Evolutionary conservation across 2,797 vertebrate genomes (phyloP).

Genomic region (Gymnoscopelus microlampas): DNA sequence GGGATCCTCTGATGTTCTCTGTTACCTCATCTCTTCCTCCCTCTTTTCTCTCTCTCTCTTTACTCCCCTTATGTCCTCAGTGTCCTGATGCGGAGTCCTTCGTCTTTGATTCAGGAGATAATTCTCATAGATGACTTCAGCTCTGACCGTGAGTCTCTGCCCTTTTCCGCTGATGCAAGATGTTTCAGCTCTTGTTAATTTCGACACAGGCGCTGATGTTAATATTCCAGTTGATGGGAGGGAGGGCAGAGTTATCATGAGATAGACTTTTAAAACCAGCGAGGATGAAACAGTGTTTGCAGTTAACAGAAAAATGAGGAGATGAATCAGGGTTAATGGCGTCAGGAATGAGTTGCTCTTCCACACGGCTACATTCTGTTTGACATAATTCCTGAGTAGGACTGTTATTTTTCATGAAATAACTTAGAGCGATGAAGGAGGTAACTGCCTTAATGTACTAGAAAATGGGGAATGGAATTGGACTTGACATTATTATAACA

Average conservation of each 20-base stretch:
- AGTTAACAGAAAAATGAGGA: not conserved
- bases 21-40: not conserved
- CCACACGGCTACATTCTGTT: no score
- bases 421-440: not conserved
- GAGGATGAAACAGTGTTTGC: no score
- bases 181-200: constrained; percentile 2
- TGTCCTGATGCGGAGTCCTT: constrained; percentile 91
- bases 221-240: not conserved
- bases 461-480: constrained; percentile 2
- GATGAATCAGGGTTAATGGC: constrained; percentile 3
- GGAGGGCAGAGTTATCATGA: not conserved
- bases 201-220: constrained; percentile 5
- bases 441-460: not conserved
- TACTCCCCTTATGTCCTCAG: constrained; percentile 67
- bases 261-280: not conserved
- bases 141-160: constrained; percentile 88
- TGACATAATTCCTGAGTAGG: no score
- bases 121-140: constrained; percentile 99
- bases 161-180: not conserved
- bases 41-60: not conserved
- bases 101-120: constrained; percentile 92
- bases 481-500: not conserved
- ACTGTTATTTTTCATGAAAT: no score
- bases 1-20: not conserved
- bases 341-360: not conserved